Evolutionary conservation across 1,140 invertebrate genomes (phyloP).

Genomic region (Ditylenchus dipsaci): DNA sequence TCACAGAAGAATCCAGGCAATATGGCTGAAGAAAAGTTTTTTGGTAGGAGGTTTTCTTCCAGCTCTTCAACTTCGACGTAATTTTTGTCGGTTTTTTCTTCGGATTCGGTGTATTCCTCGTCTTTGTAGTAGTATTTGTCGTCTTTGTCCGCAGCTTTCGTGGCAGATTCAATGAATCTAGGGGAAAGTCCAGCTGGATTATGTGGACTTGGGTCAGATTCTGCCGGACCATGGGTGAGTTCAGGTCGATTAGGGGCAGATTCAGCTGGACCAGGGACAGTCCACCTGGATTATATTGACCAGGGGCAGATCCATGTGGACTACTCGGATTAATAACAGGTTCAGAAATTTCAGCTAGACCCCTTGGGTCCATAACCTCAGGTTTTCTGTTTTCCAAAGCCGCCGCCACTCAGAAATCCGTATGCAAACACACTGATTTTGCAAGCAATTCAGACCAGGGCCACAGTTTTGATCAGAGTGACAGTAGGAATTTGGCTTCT

Average conservation of each 20-base stretch:
- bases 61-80: not conserved
- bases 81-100: not conserved
- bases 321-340: not conserved
- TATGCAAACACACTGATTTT: not conserved
- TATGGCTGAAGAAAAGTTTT: not conserved
- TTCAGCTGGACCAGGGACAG: too few relatives aligned
- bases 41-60: not conserved
- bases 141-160: too few relatives aligned
- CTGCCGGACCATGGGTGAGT: too few relatives aligned
- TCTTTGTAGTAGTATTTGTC: too few relatives aligned
- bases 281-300: too few relatives aligned
- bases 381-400: not conserved
- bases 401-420: not conserved
- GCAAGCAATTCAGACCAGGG: not conserved
- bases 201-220: too few relatives aligned
- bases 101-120: too few relatives aligned
- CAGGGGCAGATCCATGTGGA: too few relatives aligned
- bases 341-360: not conserved
- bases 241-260: too few relatives aligned
- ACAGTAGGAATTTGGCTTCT: not conserved
- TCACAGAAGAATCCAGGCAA: constrained; percentile 31
- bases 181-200: not conserved
- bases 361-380: not conserved
- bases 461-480: not conserved
- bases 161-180: not conserved